Evolutionary conservation across 2,888 invertebrate genomes (phyloP).

Genomic region (Bruchidius siliquastri): DNA sequence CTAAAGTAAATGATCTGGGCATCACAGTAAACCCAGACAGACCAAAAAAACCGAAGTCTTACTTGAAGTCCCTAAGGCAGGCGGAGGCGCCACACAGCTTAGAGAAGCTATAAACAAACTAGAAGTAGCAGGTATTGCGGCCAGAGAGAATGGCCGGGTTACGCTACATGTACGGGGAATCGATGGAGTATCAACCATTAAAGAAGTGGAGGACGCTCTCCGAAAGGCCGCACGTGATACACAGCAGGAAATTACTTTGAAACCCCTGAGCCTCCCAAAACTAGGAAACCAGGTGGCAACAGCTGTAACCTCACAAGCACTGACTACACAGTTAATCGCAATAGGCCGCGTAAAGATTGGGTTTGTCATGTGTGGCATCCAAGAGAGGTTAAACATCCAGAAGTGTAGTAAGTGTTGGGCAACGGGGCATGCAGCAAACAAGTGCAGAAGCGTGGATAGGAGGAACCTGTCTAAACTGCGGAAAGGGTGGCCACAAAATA

Average conservation of each 20-base stretch:
- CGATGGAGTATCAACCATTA: neutral
- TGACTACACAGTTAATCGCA: neutral
- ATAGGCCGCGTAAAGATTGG: neutral
- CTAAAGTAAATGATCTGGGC: neutral
- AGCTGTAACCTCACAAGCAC: neutral
- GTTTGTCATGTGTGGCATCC: neutral
- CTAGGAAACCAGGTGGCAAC: neutral
- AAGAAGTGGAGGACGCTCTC: neutral
- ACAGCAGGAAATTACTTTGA: neutral
- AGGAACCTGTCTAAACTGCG: neutral
- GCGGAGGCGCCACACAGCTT: neutral
- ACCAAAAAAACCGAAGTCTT: neutral
- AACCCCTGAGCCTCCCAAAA: neutral
- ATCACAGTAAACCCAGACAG: neutral
- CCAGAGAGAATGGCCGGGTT: neutral
- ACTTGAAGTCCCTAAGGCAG: neutral
- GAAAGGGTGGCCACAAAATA: neutral
- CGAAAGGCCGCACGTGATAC: neutral
- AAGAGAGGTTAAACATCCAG: neutral
- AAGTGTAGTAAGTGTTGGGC: neutral
- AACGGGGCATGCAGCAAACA: neutral
- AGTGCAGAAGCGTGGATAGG: neutral
- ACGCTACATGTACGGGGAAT: neutral
- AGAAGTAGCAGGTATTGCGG: neutral
- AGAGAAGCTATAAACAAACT: neutral